phyloP scores from a whole-genome alignment of 2,888 invertebrate species.

The Eupeodes latifasciatus region DNA sequence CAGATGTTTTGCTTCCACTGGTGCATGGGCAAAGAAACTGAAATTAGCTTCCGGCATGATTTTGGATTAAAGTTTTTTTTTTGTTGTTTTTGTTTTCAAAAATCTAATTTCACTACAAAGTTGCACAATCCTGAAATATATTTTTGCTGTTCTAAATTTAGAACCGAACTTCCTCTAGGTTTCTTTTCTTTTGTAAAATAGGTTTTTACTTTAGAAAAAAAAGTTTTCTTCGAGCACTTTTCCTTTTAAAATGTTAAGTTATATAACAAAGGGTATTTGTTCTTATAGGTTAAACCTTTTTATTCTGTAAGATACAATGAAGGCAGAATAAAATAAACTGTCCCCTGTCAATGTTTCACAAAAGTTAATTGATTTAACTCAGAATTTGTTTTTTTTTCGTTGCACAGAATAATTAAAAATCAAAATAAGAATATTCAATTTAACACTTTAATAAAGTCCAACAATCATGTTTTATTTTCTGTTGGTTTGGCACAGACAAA shows the following conservation, averaged over 20 bases:
- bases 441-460: constrained; percentile 12
- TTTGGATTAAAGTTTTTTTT: constrained; percentile 28
- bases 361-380: not conserved
- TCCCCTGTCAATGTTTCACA: not conserved
- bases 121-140: constrained; percentile 71
- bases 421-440: constrained; percentile 26
- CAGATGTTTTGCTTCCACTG: constrained; percentile 81
- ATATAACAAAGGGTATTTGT: constrained; percentile 52
- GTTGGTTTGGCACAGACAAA: constrained; percentile 68
- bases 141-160: constrained; percentile 57
- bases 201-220: constrained; percentile 35
- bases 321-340: not conserved
- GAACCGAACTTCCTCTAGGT: constrained; percentile 41
- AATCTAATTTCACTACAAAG: constrained; percentile 33
- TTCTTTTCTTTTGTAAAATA: constrained; percentile 18
- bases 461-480: constrained; percentile 38
- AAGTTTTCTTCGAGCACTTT: constrained; percentile 42
- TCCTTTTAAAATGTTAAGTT: constrained; percentile 32
- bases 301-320: not conserved
- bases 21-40: constrained; percentile 77
- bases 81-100: not conserved
- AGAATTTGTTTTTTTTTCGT: not conserved
- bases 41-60: constrained; percentile 81
- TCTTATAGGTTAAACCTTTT: constrained; percentile 50
- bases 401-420: constrained; percentile 17